These are phyloP conservation scores for Lamprologus ornatipinnis DNA, from an alignment of 2,113 vertebrate genomes.

Conservation along the genomic window DNA sequence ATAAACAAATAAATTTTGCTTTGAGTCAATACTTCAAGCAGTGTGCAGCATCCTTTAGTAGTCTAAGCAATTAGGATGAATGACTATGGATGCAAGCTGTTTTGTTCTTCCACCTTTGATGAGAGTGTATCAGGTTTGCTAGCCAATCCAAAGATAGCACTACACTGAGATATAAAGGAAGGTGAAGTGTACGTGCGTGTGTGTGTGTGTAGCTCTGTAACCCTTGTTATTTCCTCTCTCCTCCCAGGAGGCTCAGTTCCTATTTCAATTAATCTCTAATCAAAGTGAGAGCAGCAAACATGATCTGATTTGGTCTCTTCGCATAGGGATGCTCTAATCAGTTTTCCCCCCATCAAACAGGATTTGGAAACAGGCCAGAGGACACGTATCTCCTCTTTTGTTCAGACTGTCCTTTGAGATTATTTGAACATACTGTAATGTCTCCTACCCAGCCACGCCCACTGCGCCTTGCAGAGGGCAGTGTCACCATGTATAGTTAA, in stretches of 20 bases:
- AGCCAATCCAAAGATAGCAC: constrained; percentile 25
- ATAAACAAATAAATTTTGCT: neutral
- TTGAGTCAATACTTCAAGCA: neutral
- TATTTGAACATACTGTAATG: constrained; percentile 1
- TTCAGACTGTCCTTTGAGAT: constrained; percentile 39
- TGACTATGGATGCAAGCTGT: neutral
- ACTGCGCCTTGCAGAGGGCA: neutral
- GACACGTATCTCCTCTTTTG: constrained; percentile 14
- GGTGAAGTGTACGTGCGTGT: neutral
- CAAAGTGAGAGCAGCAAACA: constrained; percentile 59
- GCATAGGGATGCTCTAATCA: constrained; percentile 46
- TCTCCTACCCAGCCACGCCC: constrained; percentile 4
- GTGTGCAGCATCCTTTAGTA: constrained; percentile 6
- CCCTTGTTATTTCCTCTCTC: constrained; percentile 32
- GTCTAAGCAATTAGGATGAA: constrained; percentile 40
- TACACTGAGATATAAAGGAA: neutral
- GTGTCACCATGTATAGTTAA: constrained; percentile 19
- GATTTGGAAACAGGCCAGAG: constrained; percentile 47
- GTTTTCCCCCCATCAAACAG: constrained; percentile 15
- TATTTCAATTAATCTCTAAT: constrained; percentile 66
- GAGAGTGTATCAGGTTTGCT: neutral
- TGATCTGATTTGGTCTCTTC: constrained; percentile 65
- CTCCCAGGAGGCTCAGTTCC: constrained; percentile 24
- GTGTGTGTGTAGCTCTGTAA: neutral
- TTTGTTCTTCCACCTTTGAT: constrained; percentile 41